Percentiles rank a stretch among this genome's conserved stretches.
Conservation (phyloP, 2,113 vertebrate species). For the Solenodon paradoxus region DNA sequence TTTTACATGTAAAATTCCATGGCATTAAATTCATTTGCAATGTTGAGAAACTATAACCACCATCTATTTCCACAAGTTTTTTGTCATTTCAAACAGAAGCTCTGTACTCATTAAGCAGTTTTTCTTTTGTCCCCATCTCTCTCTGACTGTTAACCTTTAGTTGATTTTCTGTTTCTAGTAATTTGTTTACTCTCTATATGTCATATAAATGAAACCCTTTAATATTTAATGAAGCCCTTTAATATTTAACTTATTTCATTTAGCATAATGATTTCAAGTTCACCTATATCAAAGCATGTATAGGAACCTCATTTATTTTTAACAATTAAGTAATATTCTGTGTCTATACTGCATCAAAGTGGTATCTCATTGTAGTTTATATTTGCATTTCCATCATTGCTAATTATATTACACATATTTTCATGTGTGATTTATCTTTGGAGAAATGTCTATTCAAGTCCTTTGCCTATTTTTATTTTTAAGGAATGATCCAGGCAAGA, state of each 20-base stretch:
- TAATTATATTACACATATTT: not conserved
- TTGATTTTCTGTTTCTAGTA: too few species aligned
- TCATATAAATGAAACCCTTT: not conserved
- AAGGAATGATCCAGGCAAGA: too few species aligned
- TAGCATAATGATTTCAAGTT: not conserved
- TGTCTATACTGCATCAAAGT: not conserved
- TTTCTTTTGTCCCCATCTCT: not conserved
- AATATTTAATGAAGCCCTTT: not conserved
- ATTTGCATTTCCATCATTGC: not conserved
- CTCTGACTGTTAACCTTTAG: not conserved
- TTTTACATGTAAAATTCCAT: not conserved
- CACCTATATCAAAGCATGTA: not conserved
- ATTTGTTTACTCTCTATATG: too few species aligned
- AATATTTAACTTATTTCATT: not conserved
- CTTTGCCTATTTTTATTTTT: too few species aligned
- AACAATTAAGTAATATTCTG: not conserved
- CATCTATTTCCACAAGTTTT: not conserved
- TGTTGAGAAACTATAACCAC: not conserved
- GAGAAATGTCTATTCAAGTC: not conserved
- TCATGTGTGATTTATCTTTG: not conserved
- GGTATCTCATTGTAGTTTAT: too few species aligned
- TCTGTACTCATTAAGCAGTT: not conserved
- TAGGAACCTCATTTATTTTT: not conserved
- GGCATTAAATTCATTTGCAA: not conserved
- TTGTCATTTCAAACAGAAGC: not conserved